Percentiles rank a stretch among this genome's conserved stretches.
Evolutionary conservation across 2,888 invertebrate species (phyloP).

Genomic region (Erynnis tages): DNA sequence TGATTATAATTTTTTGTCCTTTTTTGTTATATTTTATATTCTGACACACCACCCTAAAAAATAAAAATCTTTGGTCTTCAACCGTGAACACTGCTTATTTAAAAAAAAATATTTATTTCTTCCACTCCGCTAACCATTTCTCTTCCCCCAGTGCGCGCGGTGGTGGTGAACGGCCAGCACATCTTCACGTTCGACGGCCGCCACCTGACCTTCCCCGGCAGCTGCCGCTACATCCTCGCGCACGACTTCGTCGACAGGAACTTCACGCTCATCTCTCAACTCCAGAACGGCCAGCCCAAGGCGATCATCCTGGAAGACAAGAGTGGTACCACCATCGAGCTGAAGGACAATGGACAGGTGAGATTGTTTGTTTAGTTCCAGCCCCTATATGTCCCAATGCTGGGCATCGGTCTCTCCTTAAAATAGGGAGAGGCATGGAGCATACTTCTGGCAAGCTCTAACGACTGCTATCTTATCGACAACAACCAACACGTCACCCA

Average conservation of each 20-base stretch:
- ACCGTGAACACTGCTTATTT: no score
- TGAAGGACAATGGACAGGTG: constrained; percentile 84
- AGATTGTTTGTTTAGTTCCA: not conserved
- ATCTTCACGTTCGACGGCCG: constrained; percentile 94
- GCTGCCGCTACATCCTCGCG: constrained; percentile 91
- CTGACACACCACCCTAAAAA: no score
- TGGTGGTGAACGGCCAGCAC: constrained; percentile 90
- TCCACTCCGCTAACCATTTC: no score
- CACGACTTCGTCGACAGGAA: constrained; percentile 93
- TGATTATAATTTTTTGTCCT: not conserved
- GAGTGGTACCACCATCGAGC: constrained; percentile 83
- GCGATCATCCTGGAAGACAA: constrained; percentile 87
- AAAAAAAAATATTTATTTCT: no score
- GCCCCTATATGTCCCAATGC: no score
- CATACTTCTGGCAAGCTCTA: no score
- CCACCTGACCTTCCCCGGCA: constrained; percentile 89
- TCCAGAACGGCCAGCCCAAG: constrained; percentile 85
- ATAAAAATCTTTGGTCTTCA: no score
- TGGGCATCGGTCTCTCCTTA: no score
- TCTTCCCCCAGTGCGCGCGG: constrained; percentile 82
- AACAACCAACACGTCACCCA: no score
- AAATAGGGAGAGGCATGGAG: no score
- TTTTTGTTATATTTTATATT: no score
- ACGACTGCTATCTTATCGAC: no score
- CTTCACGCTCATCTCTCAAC: constrained; percentile 90